These are phyloP conservation scores for Pardosa pseudoannulata DNA, from an alignment of 2,888 invertebrate genomes.

Conservation along the genomic window DNA sequence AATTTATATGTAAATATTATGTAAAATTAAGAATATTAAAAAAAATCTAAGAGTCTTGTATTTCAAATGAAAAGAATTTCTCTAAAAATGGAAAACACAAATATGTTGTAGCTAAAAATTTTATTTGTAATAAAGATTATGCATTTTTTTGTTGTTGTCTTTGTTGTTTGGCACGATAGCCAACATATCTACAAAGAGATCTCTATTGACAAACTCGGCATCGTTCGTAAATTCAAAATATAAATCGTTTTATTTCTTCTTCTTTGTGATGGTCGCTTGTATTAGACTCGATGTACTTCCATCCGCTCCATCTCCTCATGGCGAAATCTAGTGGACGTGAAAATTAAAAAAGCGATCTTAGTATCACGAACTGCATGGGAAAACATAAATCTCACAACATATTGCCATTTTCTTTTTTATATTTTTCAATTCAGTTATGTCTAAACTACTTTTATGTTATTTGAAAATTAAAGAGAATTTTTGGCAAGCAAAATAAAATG, in stretches of 20 bases:
- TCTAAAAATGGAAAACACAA: background rate
- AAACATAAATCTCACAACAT: no score
- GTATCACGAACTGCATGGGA: no score
- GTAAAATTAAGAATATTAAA: no score
- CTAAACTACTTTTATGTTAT: no score
- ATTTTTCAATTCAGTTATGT: no score
- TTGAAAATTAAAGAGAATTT: no score
- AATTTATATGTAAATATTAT: no score
- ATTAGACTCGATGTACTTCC: background rate
- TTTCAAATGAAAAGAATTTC: no score
- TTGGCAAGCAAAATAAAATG: no score
- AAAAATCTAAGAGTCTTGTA: no score
- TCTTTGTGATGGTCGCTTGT: background rate
- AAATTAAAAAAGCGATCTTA: background rate
- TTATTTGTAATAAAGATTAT: background rate
- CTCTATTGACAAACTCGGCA: background rate
- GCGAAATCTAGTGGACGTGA: background rate
- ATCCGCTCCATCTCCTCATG: background rate
- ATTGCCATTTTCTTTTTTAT: no score
- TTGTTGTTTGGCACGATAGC: background rate
- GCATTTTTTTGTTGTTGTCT: no score
- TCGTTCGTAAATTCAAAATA: background rate
- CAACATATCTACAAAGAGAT: background rate
- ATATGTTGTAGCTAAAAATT: background rate
- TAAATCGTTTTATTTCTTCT: background rate